phyloP scores from a whole-genome alignment of 1,140 invertebrate genomes.

The Dreissena rostriformis region DNA sequence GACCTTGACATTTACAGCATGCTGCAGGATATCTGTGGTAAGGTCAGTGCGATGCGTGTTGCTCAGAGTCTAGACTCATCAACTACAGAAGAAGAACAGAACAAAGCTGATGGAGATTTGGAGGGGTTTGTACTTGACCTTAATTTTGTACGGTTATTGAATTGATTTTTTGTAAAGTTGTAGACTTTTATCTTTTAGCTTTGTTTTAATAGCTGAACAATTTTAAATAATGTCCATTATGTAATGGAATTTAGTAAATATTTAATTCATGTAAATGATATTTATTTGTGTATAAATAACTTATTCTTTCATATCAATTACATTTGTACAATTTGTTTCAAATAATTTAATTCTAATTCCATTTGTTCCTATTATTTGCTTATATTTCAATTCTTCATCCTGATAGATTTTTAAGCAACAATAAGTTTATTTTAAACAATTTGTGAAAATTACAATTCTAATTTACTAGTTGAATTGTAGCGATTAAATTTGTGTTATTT shows the following conservation, averaged over 20 bases:
- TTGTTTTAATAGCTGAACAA: not conserved
- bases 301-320: not conserved
- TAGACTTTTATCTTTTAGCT: not conserved
- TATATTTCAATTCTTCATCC: too few relatives aligned
- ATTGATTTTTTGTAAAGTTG: not conserved
- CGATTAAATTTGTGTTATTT: too few relatives aligned
- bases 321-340: too few relatives aligned
- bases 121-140: not conserved
- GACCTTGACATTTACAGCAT: constrained; percentile 35
- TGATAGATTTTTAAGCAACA: too few relatives aligned
- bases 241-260: too few relatives aligned
- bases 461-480: too few relatives aligned
- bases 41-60: constrained; percentile 32
- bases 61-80: not conserved
- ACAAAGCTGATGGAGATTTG: not conserved
- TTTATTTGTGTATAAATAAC: not conserved
- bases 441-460: too few relatives aligned
- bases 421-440: too few relatives aligned
- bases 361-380: too few relatives aligned
- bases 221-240: too few relatives aligned
- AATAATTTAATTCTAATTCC: too few relatives aligned
- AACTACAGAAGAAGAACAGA: constrained; percentile 3
- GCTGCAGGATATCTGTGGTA: constrained; percentile 50
- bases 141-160: not conserved
- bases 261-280: not conserved